These are phyloP conservation scores for Drosophila elegans DNA, from an alignment of 1,140 invertebrate species.

Conservation along the genomic window DNA sequence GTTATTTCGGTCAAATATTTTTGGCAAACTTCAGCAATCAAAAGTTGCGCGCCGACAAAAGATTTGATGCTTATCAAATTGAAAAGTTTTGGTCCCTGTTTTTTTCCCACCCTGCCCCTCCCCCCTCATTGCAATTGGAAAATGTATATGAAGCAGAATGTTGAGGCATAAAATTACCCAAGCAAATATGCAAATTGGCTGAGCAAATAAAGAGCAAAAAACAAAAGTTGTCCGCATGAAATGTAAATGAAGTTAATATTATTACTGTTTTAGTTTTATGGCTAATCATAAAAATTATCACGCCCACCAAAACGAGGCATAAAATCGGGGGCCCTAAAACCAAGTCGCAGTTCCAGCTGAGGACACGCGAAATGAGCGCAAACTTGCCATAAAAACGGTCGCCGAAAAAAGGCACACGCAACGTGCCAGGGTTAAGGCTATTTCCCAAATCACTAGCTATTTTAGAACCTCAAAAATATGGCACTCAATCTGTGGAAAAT, in stretches of 20 bases:
- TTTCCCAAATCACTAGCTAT: neutral
- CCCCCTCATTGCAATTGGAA: constrained; percentile 40
- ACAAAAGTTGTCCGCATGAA: constrained; percentile 45
- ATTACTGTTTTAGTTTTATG: constrained; percentile 84
- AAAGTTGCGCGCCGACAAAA: constrained; percentile 65
- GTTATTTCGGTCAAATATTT: constrained; percentile 69
- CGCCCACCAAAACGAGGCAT: constrained; percentile 68
- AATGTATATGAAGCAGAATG: constrained; percentile 26
- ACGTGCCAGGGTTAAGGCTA: constrained; percentile 5
- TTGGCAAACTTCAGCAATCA: constrained; percentile 77
- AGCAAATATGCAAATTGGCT: constrained; percentile 69
- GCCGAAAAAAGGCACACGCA: constrained; percentile 9
- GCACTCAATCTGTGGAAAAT: constrained; percentile 27
- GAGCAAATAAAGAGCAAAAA: constrained; percentile 14
- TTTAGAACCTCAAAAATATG: neutral
- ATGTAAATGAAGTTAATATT: constrained; percentile 83
- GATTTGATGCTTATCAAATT: constrained; percentile 78
- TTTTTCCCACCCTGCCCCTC: neutral
- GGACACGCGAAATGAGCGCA: constrained; percentile 26
- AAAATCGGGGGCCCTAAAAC: constrained; percentile 49
- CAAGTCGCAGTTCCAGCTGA: neutral
- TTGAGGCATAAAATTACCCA: constrained; percentile 58
- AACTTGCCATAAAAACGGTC: constrained; percentile 45
- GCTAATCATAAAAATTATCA: constrained; percentile 83
- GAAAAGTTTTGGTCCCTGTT: constrained; percentile 60